These are phyloP conservation scores for Calycopis cecrops DNA, from an alignment of 1,140 invertebrate genomes.

Conservation along the genomic window DNA sequence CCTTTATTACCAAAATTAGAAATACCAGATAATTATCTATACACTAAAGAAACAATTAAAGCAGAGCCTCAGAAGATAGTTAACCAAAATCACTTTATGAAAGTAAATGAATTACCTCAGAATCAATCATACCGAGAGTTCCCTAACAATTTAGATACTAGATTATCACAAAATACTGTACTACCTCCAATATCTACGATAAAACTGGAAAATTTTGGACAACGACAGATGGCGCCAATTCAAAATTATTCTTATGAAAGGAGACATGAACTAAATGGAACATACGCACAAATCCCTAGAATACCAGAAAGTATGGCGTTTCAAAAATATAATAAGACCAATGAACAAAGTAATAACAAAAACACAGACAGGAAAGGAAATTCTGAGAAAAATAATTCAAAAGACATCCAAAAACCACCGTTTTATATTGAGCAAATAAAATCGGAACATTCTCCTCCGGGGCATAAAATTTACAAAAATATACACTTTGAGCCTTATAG, in stretches of 20 bases:
- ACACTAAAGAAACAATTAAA: slow-evolving; percentile 54
- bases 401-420: slow-evolving; percentile 50
- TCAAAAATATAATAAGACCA: slow-evolving; percentile 58
- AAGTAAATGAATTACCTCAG: slow-evolving; percentile 39
- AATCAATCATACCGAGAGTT: slow-evolving; percentile 46
- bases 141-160: slow-evolving; percentile 40
- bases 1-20: slow-evolving; percentile 69
- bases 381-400: slow-evolving; percentile 27
- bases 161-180: slow-evolving; percentile 46
- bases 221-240: slow-evolving; percentile 49
- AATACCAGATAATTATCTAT: slow-evolving; percentile 61
- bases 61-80: slow-evolving; percentile 36
- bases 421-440: slow-evolving; percentile 74
- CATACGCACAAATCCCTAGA: slow-evolving; percentile 42
- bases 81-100: slow-evolving; percentile 39
- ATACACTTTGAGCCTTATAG: slow-evolving; percentile 55
- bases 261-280: slow-evolving; percentile 37
- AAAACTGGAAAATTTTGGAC: slow-evolving; percentile 67
- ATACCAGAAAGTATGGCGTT: slow-evolving; percentile 59
- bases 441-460: slow-evolving; percentile 71
- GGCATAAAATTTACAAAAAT: slow-evolving; percentile 73
- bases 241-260: slow-evolving; percentile 47
- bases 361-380: slow-evolving; percentile 35
- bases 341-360: slow-evolving; percentile 39
- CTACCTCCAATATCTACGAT: slow-evolving; percentile 73